A percentile compares a stretch with the other conserved stretches of the same genome.
These are phyloP conservation scores for Thymallus thymallus DNA, from an alignment of 2,113 vertebrate genomes.

Conservation along the genomic window DNA sequence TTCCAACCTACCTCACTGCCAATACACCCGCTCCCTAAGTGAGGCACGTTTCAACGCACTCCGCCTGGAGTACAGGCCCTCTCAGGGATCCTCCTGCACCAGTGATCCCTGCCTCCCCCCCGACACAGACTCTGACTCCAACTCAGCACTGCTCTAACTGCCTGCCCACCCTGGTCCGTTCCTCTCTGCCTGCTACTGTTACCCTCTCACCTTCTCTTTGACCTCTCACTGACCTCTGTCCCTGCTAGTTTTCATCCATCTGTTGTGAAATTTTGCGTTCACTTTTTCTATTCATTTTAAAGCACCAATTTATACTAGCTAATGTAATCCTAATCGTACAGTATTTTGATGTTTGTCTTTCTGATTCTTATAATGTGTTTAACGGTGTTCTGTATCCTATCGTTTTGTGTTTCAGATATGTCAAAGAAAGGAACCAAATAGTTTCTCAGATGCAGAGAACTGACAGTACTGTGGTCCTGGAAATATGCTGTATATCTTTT, in stretches of 20 bases:
- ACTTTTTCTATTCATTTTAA: background rate
- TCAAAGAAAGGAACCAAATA: slow-evolving; percentile 48
- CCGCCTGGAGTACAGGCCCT: slow-evolving; percentile 71
- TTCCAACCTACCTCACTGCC: slow-evolving; percentile 53
- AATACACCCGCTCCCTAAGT: slow-evolving; percentile 65
- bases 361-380: slow-evolving; percentile 1
- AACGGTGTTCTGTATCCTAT: slow-evolving; percentile 22
- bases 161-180: slow-evolving; percentile 23
- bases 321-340: background rate
- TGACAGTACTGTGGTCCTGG: slow-evolving; percentile 34
- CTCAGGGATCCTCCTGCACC: slow-evolving; percentile 59
- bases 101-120: slow-evolving; percentile 47
- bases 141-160: slow-evolving; percentile 73
- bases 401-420: slow-evolving; percentile 49
- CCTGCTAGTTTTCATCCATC: slow-evolving; percentile 39
- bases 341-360: background rate
- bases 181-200: slow-evolving; percentile 31
- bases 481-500: slow-evolving; percentile 20
- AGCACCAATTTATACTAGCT: background rate
- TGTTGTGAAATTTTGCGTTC: slow-evolving; percentile 23
- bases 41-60: slow-evolving; percentile 77
- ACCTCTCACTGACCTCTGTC: slow-evolving; percentile 33
- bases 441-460: slow-evolving; percentile 21
- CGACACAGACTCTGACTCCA: slow-evolving; percentile 67
- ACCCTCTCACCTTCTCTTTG: slow-evolving; percentile 13